Evolutionary conservation across 2,797 vertebrate genomes (phyloP), one percentile per base, ranked within the genome.

Genomic region (Sparus aurata): DNA sequence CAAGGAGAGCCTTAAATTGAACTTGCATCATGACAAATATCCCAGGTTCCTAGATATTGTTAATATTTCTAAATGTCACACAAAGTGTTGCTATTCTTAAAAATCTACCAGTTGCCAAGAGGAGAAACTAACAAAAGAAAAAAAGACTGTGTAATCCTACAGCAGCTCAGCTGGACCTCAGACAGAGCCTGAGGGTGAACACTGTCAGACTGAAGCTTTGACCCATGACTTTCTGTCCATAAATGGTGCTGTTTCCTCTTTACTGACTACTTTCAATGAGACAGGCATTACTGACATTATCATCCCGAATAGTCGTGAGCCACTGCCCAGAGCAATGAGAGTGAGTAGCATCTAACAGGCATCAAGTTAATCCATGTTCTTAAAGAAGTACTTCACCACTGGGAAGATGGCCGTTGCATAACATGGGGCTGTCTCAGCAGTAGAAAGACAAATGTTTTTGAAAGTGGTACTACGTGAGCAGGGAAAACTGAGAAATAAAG

Each of bases 211-310:
- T 71, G 0, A 75, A 20, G 61, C 76, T 83, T 70, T 85, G 86
- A 89, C 64, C 78, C 83, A 60, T 63, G 71, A 70, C 79, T 73
- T 12, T 82, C 17, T 67, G 34, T 70, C 89, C 90, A 87, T 92
- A 92, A 62, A 88, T 87, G 87, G 88, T 77, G 54, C 63, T 47
- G 43, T 27, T 61, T 50, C 75, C 18, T 60, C 59, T 71, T 62
- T 23, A 55, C 55, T 69, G 46, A 74, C 46, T 45, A 22, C 53
- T 57, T 68, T 64, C 25, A 76, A 4, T 54, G 22, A 79, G 43
- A 68, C 59, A 11, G 59, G 45, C 25, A 62, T 54, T 27, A 55
- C 69, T 30, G 55, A 75, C 25, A 70, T 22, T 34, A 49, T 55
- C 53, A 70, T 41, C 7, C 8, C 17, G 55, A 66, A 41, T 34